Conservation (phyloP, 2,113 vertebrate genomes). For the Microcebus griseorufus region DNA sequence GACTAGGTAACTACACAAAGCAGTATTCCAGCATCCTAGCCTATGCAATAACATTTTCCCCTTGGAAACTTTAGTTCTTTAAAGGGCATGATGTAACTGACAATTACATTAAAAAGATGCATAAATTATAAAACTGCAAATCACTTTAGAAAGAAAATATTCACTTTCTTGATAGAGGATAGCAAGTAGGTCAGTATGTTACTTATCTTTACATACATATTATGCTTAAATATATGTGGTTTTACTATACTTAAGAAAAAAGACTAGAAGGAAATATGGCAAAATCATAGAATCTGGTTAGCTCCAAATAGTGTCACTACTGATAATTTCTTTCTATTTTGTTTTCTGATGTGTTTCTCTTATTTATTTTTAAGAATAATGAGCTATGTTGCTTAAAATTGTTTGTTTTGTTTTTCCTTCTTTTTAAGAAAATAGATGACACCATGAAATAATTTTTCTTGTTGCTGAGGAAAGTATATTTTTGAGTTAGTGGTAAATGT, state of each 20-base stretch:
- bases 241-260: neutral
- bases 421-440: neutral
- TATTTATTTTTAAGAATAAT: conserved; percentile 14
- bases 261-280: neutral
- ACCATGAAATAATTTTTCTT: neutral
- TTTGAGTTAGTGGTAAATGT: neutral
- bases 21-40: neutral
- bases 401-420: neutral
- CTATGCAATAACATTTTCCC: neutral
- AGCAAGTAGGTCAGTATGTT: neutral
- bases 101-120: neutral
- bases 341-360: conserved; percentile 11
- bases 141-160: neutral
- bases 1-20: neutral
- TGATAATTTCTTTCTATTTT: neutral
- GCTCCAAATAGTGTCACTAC: neutral
- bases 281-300: neutral
- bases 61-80: neutral
- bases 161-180: neutral
- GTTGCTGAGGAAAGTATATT: neutral
- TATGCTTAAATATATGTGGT: neutral
- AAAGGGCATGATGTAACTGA: neutral
- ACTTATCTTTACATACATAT: neutral
- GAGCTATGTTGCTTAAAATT: neutral
- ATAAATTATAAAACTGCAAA: neutral